These are phyloP conservation scores for Castor canadensis DNA, from an alignment of 2,113 vertebrate species.

Conservation along the genomic window DNA sequence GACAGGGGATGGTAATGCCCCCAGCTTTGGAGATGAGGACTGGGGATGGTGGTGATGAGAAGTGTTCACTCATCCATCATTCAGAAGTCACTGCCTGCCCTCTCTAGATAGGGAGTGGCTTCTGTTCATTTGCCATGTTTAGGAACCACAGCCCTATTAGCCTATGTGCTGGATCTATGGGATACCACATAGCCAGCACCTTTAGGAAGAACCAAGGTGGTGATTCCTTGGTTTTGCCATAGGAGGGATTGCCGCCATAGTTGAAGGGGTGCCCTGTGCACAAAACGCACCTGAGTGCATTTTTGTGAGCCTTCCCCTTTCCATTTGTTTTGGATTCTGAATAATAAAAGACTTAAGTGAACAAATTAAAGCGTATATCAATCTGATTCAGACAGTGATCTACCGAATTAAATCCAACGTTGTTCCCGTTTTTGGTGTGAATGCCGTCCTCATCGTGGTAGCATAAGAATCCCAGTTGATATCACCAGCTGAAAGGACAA, in stretches of 20 bases:
- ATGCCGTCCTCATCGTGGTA: slow-evolving; percentile 85
- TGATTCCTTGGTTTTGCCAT: background rate
- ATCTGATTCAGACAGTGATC: background rate
- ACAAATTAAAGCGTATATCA: background rate
- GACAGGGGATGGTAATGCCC: too few relatives aligned
- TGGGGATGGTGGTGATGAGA: background rate
- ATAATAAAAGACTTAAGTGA: background rate
- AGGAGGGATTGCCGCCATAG: background rate
- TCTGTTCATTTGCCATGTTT: too few relatives aligned
- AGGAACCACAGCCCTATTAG: background rate
- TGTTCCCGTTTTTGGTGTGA: slow-evolving; percentile 74
- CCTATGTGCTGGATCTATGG: background rate
- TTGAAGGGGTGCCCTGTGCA: background rate
- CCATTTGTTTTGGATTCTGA: background rate
- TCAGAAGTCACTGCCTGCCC: background rate
- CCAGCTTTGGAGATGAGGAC: background rate
- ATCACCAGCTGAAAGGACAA: slow-evolving; percentile 65
- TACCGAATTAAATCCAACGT: slow-evolving; percentile 79
- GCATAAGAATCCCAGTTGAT: slow-evolving; percentile 86
- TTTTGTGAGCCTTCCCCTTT: background rate
- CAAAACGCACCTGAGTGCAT: background rate
- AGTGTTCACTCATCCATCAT: background rate
- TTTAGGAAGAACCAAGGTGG: background rate
- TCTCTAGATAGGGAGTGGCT: background rate
- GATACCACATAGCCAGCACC: background rate